Conservation (phyloP, 2,888 invertebrate genomes). For the Sicus ferrugineus region DNA sequence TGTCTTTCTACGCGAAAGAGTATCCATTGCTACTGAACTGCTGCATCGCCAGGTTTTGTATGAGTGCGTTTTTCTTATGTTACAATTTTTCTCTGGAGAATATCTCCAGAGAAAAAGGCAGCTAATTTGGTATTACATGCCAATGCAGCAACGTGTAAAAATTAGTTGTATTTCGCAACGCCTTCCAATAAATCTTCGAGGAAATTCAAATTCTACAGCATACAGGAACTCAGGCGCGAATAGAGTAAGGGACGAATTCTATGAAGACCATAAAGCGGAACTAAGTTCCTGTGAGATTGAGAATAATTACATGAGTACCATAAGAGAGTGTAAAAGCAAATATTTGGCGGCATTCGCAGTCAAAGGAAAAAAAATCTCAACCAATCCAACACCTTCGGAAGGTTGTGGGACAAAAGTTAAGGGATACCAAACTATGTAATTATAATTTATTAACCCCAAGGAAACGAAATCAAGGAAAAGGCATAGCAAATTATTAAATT, state of each 20-base stretch:
- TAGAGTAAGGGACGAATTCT: background rate
- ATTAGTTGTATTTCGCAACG: slow-evolving; percentile 20
- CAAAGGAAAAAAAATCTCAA: background rate
- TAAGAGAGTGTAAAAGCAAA: background rate
- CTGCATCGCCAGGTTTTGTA: background rate
- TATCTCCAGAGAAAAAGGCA: background rate
- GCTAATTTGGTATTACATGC: slow-evolving; percentile 8
- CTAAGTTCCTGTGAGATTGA: background rate
- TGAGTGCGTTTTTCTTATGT: background rate
- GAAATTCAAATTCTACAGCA: slow-evolving; percentile 12
- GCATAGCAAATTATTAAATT: slow-evolving; percentile 30
- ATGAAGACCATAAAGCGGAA: background rate
- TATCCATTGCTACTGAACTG: background rate
- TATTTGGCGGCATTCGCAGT: background rate
- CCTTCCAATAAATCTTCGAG: slow-evolving; percentile 14
- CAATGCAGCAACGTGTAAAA: background rate
- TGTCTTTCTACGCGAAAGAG: background rate
- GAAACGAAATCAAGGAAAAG: slow-evolving; percentile 3
- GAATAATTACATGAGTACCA: background rate
- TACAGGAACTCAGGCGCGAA: background rate
- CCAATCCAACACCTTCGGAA: background rate
- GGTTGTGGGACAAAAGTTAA: background rate
- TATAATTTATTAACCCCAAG: background rate
- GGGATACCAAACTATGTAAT: background rate
- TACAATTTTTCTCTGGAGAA: background rate